Conservation (phyloP, 2,113 vertebrate genomes). For the Nettapus auritus region DNA sequence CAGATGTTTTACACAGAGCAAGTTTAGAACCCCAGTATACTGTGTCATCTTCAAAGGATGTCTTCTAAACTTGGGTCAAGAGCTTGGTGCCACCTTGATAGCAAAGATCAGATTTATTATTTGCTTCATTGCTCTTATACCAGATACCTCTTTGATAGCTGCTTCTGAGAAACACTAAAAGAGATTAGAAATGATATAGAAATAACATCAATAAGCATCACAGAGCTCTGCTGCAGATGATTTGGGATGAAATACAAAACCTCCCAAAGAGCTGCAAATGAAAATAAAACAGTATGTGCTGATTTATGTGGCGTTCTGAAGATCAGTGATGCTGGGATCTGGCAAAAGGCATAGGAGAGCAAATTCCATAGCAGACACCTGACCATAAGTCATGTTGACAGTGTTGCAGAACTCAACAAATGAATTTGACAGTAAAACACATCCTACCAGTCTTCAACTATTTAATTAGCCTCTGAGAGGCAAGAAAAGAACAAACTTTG, state of each 20-base stretch:
- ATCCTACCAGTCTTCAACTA: neutral
- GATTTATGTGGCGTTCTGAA: conserved; percentile 28
- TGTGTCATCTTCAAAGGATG: neutral
- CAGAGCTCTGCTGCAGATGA: neutral
- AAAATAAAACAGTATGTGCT: conserved; percentile 10
- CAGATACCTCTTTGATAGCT: neutral
- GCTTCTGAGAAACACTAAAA: neutral
- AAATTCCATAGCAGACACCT: neutral
- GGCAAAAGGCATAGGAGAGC: neutral
- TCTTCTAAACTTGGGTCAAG: neutral
- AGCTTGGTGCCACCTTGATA: neutral
- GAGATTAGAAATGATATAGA: neutral
- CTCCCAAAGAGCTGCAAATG: neutral
- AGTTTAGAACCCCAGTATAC: neutral
- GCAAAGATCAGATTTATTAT: neutral
- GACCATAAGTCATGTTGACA: neutral
- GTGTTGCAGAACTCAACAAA: neutral
- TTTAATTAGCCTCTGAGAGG: neutral
- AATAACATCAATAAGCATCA: neutral
- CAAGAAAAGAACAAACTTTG: neutral
- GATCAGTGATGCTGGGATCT: neutral
- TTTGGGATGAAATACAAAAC: conserved; percentile 15
- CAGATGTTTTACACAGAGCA: neutral
- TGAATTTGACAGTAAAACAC: neutral
- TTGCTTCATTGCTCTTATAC: neutral